Base-by-base conservation (phyloP, 1,140 invertebrate species). In the Polypedilum vanderplanki region DNA sequence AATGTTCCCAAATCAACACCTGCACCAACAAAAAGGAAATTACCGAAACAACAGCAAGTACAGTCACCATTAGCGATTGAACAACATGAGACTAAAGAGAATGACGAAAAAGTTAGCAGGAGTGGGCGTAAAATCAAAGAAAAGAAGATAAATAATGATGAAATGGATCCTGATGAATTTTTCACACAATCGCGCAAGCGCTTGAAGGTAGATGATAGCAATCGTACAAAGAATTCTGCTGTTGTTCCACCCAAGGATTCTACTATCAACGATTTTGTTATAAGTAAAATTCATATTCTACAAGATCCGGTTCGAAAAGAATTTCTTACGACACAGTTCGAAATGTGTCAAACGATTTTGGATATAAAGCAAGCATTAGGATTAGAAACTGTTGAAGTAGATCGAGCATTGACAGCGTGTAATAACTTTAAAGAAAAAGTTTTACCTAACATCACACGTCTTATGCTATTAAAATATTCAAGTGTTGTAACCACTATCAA, bases 381-480 rank as follows among this genome's bases (percentile, higher is more conserved):
- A 24, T 78, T 91, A 15, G 86, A 89, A 74, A 83, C 86, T 64
- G 90, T 90, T 0, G 87, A 92, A 80, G 85, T 87, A 0, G 87
- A 90, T 24, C 77, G 85, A 65, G 90, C 89, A 81, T 80, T 91
- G 15, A 84, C 87, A 41, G 78, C 87, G 1, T 81, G 91, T 70
- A 87, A 89, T 75, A 84, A 89, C 78, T 79, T 90, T 10, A 79
- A 80, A 67, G 82, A 83, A 84, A 75, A 78, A 79, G 79, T 12
- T 64, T 9, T 22, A 9, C 57, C 41, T 24, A 84, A 90, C 15
- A 81, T 95, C 9, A 90, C 88, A 76, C 86, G 89, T 18, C 79
- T 95, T 2, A 93, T 95, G 90, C 81, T 96, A 33, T 89, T 94
- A 78, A 95, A 95, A 78, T 91, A 96, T 84, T 90, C 93, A 0